phyloP scores from a whole-genome alignment of 2,797 vertebrate genomes.

The Pangasius djambal region DNA sequence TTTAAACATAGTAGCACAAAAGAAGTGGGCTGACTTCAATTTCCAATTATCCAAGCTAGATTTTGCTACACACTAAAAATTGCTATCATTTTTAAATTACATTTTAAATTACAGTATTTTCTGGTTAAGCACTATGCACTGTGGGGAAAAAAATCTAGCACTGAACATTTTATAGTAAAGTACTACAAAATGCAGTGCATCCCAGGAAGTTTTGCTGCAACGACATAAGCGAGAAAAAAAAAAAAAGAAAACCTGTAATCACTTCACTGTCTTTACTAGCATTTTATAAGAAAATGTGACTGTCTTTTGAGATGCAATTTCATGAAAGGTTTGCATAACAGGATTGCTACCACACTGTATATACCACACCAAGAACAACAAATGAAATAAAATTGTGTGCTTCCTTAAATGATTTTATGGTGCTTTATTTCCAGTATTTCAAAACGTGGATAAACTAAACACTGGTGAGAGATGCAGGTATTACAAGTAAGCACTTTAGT shows the following conservation, averaged over 20 bases:
- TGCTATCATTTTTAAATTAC: background rate
- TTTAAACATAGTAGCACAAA: background rate
- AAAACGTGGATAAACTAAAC: background rate
- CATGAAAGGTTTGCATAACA: constrained; percentile 3
- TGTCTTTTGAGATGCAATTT: background rate
- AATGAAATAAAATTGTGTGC: background rate
- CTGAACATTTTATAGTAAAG: background rate
- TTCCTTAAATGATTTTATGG: background rate
- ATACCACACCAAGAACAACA: background rate
- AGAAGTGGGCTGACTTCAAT: no score
- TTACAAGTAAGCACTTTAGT: background rate
- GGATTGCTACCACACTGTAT: background rate
- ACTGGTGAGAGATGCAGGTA: background rate
- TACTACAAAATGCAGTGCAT: background rate
- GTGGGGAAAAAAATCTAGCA: background rate
- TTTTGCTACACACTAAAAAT: background rate
- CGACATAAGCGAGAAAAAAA: background rate
- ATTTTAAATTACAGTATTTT: background rate
- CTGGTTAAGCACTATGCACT: background rate
- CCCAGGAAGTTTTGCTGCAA: background rate
- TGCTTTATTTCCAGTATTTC: background rate
- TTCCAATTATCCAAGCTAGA: background rate
- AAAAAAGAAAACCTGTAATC: background rate
- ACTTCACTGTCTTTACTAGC: background rate
- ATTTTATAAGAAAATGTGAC: background rate